These are phyloP conservation scores for Zootermopsis nevadensis DNA, from an alignment of 2,888 invertebrate species.

Conservation along the genomic window DNA sequence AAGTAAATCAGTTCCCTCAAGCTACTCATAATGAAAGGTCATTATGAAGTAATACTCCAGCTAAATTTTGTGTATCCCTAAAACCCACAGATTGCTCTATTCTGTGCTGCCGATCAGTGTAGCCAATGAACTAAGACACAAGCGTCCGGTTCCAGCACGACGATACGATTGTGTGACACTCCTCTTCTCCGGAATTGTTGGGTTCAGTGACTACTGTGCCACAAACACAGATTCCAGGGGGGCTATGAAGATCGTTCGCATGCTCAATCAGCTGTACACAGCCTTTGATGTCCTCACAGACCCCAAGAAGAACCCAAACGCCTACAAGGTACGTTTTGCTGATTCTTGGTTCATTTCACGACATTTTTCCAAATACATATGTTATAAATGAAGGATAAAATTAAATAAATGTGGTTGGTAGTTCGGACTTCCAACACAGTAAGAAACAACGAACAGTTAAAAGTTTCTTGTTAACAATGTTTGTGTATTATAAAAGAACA, in stretches of 20 bases:
- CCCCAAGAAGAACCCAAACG: conserved; percentile 91
- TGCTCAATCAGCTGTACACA: conserved; percentile 93
- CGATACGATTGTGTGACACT: conserved; percentile 92
- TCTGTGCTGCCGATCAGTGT: conserved; percentile 94
- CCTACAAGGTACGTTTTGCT: conserved; percentile 83
- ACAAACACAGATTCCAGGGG: conserved; percentile 90
- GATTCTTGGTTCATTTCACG: too few species aligned
- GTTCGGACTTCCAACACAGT: too few species aligned
- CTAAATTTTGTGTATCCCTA: too few species aligned
- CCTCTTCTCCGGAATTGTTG: conserved; percentile 93
- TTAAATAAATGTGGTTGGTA: too few species aligned
- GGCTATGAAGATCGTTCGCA: conserved; percentile 95
- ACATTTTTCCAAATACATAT: too few species aligned
- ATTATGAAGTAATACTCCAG: too few species aligned
- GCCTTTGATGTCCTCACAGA: conserved; percentile 94
- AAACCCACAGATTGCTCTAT: conserved; percentile 80
- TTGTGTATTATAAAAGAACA: too few species aligned
- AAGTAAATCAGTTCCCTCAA: too few species aligned
- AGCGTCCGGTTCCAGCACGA: conserved; percentile 88
- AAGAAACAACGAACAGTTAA: too few species aligned
- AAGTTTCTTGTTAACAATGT: too few species aligned
- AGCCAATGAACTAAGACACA: conserved; percentile 93
- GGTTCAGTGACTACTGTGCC: conserved; percentile 91
- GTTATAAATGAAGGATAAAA: too few species aligned
- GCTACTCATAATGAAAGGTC: too few species aligned